Conservation (phyloP, 2,888 invertebrate species). For the Drosophila eohydei region DNA sequence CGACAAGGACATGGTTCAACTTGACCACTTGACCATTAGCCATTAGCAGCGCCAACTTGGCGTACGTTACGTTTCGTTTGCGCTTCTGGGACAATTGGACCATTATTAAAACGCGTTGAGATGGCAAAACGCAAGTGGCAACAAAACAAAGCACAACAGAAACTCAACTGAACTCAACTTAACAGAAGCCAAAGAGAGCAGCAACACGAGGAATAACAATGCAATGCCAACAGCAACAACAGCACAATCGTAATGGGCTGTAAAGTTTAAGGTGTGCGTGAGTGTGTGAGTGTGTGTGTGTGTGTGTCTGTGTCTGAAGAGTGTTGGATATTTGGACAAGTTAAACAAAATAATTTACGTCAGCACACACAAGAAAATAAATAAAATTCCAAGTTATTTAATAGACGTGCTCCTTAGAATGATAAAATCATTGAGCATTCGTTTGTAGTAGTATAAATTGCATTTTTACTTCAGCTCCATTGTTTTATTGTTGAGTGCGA, state of each 20-base stretch:
- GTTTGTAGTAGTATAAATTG: slow-evolving; percentile 5
- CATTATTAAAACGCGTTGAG: slow-evolving; percentile 81
- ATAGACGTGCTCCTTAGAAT: slow-evolving; percentile 5
- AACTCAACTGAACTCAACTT: slow-evolving; percentile 31
- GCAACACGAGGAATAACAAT: slow-evolving; percentile 42
- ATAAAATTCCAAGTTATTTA: slow-evolving; percentile 1
- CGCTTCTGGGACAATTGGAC: slow-evolving; percentile 78
- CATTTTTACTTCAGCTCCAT: not conserved
- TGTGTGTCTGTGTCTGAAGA: slow-evolving; percentile 4
- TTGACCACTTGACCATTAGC: slow-evolving; percentile 75
- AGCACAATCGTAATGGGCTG: slow-evolving; percentile 40
- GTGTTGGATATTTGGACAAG: slow-evolving; percentile 16
- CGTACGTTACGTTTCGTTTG: slow-evolving; percentile 33
- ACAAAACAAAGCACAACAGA: slow-evolving; percentile 41
- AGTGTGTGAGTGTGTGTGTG: slow-evolving; percentile 14
- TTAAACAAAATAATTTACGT: slow-evolving; percentile 21
- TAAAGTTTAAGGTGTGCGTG: slow-evolving; percentile 50
- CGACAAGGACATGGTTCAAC: slow-evolving; percentile 48
- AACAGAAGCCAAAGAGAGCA: slow-evolving; percentile 25
- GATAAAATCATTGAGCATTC: slow-evolving; percentile 9
- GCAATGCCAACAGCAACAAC: slow-evolving; percentile 30
- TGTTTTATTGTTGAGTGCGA: not conserved
- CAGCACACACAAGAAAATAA: slow-evolving; percentile 11
- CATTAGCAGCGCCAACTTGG: slow-evolving; percentile 49
- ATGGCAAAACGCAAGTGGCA: slow-evolving; percentile 75